These are phyloP conservation scores for Furcifer pardalis DNA, from an alignment of 2,797 vertebrate species.

Conservation along the genomic window DNA sequence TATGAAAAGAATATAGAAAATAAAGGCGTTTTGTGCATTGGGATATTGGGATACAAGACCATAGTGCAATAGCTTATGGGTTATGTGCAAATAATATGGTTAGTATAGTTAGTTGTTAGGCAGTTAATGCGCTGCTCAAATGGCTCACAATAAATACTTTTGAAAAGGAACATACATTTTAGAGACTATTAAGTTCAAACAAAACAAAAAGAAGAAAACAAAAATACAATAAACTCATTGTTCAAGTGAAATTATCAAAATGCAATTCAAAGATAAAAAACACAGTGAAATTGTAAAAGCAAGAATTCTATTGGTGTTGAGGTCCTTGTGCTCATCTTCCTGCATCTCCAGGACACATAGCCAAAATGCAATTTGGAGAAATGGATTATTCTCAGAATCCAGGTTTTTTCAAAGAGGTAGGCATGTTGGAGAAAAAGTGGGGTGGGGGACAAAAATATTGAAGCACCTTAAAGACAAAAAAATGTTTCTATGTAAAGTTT, in stretches of 20 bases:
- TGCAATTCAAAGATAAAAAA: background rate
- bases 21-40: background rate
- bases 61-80: background rate
- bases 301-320: background rate
- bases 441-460: too few relatives aligned
- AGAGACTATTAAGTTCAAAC: background rate
- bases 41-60: background rate
- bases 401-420: too few relatives aligned
- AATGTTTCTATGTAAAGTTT: too few relatives aligned
- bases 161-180: background rate
- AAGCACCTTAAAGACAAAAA: too few relatives aligned
- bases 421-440: too few relatives aligned
- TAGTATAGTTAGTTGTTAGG: too few relatives aligned
- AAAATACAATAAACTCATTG: background rate
- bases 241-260: background rate
- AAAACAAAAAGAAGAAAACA: background rate
- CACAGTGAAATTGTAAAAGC: background rate
- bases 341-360: background rate
- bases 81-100: too few relatives aligned
- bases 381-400: too few relatives aligned
- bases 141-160: background rate
- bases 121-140: background rate
- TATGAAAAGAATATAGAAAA: constrained; percentile 10
- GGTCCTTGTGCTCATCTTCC: background rate
- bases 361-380: too few relatives aligned